These are phyloP conservation scores for Turritopsis dohrnii DNA, from an alignment of 30 jellyfish, hydroid and myxozoan genomes.

Conservation along the genomic window DNA sequence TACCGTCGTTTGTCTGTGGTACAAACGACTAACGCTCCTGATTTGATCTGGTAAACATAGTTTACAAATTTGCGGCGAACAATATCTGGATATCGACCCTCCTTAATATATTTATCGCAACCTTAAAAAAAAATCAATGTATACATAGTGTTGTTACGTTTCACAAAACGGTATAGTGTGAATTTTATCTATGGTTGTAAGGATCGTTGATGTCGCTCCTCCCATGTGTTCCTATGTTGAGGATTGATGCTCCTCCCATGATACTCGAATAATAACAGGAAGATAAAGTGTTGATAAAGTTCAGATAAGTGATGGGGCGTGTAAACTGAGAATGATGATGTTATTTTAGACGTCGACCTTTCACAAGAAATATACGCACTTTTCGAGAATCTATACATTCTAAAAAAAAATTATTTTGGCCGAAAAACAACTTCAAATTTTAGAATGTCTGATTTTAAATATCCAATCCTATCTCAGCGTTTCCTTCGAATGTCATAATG, in stretches of 20 bases:
- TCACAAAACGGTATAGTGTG: not conserved
- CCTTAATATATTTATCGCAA: not conserved
- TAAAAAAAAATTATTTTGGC: too few relatives aligned
- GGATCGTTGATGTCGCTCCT: not conserved
- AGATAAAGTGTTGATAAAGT: not conserved
- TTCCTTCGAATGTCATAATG: too few relatives aligned
- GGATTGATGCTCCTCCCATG: not conserved
- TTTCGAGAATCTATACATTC: too few relatives aligned
- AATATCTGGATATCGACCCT: not conserved
- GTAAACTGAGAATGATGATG: not conserved
- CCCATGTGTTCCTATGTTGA: not conserved
- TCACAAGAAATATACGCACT: too few relatives aligned
- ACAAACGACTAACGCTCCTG: too few relatives aligned
- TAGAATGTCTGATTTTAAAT: too few relatives aligned
- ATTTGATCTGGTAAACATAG: too few relatives aligned
- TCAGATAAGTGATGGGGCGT: not conserved
- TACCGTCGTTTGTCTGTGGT: too few relatives aligned
- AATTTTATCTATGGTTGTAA: not conserved
- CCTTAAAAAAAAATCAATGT: too few relatives aligned
- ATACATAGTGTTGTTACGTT: not conserved
- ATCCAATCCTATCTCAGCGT: too few relatives aligned
- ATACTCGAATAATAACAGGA: not conserved
- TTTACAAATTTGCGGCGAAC: not conserved
- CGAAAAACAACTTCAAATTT: too few relatives aligned
- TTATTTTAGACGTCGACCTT: not conserved